Base-by-base conservation (phyloP, 2,888 invertebrate genomes). In the Acanthoscelides obtectus region DNA sequence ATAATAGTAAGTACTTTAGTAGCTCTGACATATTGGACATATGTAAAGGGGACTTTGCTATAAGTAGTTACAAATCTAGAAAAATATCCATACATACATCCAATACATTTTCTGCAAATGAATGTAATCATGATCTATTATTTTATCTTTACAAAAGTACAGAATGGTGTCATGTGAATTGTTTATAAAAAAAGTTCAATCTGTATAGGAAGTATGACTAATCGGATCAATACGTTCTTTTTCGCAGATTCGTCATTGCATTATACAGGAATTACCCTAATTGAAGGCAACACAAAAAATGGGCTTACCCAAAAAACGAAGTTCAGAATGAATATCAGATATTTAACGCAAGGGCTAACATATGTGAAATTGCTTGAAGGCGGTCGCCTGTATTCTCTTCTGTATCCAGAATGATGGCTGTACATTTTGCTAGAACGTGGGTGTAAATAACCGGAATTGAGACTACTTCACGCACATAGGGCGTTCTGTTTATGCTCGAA, bases 291-390 rank as follows among this genome's bases (percentile, higher is more conserved):
- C 70, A 71, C 8, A 65, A 4, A 22, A 22, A 68, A 20, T 64
- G 20, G 68, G 89, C 93, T 90, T 86, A 95, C 95, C 96, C 95
- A 96, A 86, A 95, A 95, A 79, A 95, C 87, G 84, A 96, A 95
- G 87, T 96, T 96, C 79, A 95, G 88, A 81, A 95, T 88, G 86
- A 96, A 96, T 85, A 96, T 93, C 87, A 94, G 91, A 85, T 96
- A 96, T 86, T 96, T 96, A 69, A 95, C 93, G 86, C 94, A 94
- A 69, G 94, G 92, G 85, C 94, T 94, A 80, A 95, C 94, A 83
- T 93, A 93, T 1, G 93, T 93, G 82, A 92, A 93, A 86, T 92
- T 92, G 80, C 82, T 91, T 88, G 79, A 75, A 22, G 80, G 79
- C 64, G 81, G 81, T 66, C 81, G 74, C 72, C 81, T 79, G 88